phyloP scores from a whole-genome alignment of 2,797 vertebrate genomes.

The Lithobates pipiens region DNA sequence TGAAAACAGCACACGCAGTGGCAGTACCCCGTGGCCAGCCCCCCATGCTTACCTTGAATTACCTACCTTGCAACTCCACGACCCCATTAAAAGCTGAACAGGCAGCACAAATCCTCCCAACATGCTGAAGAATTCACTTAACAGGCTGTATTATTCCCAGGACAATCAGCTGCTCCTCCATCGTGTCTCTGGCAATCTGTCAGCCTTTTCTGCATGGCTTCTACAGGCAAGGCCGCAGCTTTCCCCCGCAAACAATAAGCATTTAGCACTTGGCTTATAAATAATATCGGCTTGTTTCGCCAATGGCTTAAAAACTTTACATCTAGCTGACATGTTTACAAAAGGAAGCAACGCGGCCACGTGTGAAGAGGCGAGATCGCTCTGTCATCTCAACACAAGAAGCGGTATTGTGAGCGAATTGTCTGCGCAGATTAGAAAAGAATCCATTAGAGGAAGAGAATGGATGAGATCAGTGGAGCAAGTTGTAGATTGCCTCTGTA shows the following conservation, averaged over 20 bases:
- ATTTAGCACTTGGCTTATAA: not conserved
- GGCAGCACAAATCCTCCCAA: not conserved
- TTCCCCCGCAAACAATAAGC: not conserved
- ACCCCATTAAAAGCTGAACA: slow-evolving; percentile 25
- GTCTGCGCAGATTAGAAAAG: not conserved
- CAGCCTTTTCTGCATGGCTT: not conserved
- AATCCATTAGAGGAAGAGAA: not conserved
- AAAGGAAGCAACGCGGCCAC: not conserved
- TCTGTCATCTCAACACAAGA: too few species aligned
- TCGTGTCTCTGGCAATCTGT: slow-evolving; percentile 1
- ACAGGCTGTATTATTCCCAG: not conserved
- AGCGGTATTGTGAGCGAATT: not conserved
- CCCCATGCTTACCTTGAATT: slow-evolving; percentile 9
- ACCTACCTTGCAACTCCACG: slow-evolving; percentile 16
- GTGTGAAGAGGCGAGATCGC: too few species aligned
- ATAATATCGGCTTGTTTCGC: not conserved
- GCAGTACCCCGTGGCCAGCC: not conserved
- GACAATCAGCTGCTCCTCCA: not conserved
- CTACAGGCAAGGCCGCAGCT: not conserved
- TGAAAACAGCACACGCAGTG: slow-evolving; percentile 18
- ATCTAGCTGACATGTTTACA: not conserved
- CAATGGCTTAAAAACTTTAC: too few species aligned
- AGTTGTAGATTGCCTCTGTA: not conserved
- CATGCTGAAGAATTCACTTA: slow-evolving; percentile 15
- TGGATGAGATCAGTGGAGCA: not conserved